phyloP scores from a whole-genome alignment of 2,888 invertebrate genomes.

The Sepioteuthis lessoniana region DNA sequence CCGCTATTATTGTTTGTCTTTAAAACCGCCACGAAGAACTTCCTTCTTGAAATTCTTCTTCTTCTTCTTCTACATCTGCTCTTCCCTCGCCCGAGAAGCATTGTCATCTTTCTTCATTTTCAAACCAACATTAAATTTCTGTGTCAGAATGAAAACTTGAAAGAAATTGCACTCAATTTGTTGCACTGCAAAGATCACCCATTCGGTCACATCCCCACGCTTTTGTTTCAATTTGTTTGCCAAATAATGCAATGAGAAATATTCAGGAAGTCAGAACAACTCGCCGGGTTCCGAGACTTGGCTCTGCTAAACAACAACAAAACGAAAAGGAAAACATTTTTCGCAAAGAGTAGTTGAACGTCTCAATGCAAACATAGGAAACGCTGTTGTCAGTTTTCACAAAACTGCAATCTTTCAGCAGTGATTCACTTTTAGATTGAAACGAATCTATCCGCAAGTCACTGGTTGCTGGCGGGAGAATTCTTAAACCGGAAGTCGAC shows the following conservation, averaged over 20 bases:
- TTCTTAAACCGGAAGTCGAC: neutral
- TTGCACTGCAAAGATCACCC: neutral
- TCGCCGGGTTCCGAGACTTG: neutral
- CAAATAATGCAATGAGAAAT: neutral
- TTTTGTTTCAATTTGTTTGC: neutral
- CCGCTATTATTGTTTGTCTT: neutral
- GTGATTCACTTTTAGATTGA: constrained; percentile 9
- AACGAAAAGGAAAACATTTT: neutral
- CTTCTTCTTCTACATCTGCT: neutral
- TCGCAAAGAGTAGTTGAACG: neutral
- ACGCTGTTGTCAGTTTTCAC: constrained; percentile 33
- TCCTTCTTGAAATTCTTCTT: neutral
- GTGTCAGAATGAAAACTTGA: constrained; percentile 2
- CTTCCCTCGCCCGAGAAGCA: neutral
- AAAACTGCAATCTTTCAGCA: constrained; percentile 21
- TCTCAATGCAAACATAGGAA: neutral
- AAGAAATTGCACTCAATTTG: neutral
- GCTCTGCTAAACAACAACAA: neutral
- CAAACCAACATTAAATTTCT: constrained; percentile 10
- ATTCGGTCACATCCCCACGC: neutral
- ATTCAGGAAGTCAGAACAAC: constrained; percentile 8
- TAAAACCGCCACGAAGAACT: constrained; percentile 5
- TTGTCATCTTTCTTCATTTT: neutral
- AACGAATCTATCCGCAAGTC: constrained; percentile 20
- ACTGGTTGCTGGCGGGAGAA: neutral